Base-by-base conservation (phyloP, 2,888 invertebrate species). In the Dioctria rufipes region DNA sequence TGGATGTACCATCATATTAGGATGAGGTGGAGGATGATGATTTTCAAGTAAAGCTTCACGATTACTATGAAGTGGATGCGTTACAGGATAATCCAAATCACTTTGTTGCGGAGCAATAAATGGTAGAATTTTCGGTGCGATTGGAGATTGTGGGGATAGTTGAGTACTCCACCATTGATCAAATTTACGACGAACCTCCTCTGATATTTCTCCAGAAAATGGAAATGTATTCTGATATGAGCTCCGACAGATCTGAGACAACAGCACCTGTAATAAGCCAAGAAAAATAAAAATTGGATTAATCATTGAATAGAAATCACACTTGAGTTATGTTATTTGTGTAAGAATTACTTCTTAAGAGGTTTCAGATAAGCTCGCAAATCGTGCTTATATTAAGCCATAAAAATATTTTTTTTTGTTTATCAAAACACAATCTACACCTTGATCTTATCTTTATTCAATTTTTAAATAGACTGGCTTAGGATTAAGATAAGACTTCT, bases 151-250 rank as follows among this genome's bases (percentile, higher is more conserved):
- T 60, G 93, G 93, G 11, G 93, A 93, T 73, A 94, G 92, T 86
- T 95, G 95, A 80, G 93, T 91, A 63, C 93, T 92, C 93, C 95
- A 96, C 98, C 98, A 98, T 80, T 95, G 94, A 87, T 98, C 97
- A 89, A 98, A 98, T 88, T 96, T 95, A 81, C 95, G 91, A 42
- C 95, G 93, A 86, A 94, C 92, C 77, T 97, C 97, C 84, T 97
- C 97, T 0, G 94, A 92, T 6, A 95, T 92, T 84, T 96, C 95
- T 66, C 92, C 92, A 69, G 92, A 90, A 84, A 93, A 92, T 3
- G 93, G 92, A 40, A 93, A 92, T 8, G 92, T 90, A 42, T 92
- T 91, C 86, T 93, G 90, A 87, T 93, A 92, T 75, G 93, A 93
- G 37, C 95, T 95, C 82, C 96, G 93, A 86, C 96, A 95, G 82